These are phyloP conservation scores for Drosophila falleni DNA, from an alignment of 2,888 invertebrate species.

Conservation along the genomic window DNA sequence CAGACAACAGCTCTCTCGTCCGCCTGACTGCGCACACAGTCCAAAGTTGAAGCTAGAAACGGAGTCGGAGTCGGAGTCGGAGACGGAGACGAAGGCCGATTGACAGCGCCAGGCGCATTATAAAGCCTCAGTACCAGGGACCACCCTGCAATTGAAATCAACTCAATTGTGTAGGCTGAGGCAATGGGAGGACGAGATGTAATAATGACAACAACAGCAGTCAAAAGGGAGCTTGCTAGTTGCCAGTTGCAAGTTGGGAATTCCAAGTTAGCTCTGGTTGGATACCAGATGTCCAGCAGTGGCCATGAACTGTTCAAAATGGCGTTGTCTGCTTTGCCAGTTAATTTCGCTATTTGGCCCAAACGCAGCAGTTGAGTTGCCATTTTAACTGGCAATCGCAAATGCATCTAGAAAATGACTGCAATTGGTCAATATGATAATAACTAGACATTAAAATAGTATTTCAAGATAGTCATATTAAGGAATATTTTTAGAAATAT, in stretches of 20 bases:
- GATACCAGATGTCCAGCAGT: constrained; percentile 40
- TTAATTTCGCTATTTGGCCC: constrained; percentile 4
- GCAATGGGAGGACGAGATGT: constrained; percentile 23
- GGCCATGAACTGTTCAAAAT: constrained; percentile 65
- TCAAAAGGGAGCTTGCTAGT: constrained; percentile 48
- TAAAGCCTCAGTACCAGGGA: constrained; percentile 68
- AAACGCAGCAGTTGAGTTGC: constrained; percentile 32
- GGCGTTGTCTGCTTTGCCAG: constrained; percentile 48
- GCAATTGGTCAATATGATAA: background rate
- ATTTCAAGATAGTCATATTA: background rate
- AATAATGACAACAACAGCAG: constrained; percentile 32
- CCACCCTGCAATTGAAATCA: constrained; percentile 78
- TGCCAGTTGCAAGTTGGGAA: constrained; percentile 21
- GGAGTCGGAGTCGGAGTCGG: background rate
- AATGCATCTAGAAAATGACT: constrained; percentile 5
- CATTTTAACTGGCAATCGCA: constrained; percentile 30
- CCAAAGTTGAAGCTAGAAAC: constrained; percentile 11
- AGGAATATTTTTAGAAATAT: background rate
- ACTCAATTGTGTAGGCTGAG: constrained; percentile 74
- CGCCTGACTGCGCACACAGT: constrained; percentile 60
- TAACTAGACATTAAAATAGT: background rate
- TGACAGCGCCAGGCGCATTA: constrained; percentile 78
- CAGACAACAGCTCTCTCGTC: constrained; percentile 28
- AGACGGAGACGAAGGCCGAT: constrained; percentile 40
- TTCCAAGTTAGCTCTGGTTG: constrained; percentile 30